Conservation (phyloP, 2,113 vertebrate genomes). For the Pholis gunnellus region DNA sequence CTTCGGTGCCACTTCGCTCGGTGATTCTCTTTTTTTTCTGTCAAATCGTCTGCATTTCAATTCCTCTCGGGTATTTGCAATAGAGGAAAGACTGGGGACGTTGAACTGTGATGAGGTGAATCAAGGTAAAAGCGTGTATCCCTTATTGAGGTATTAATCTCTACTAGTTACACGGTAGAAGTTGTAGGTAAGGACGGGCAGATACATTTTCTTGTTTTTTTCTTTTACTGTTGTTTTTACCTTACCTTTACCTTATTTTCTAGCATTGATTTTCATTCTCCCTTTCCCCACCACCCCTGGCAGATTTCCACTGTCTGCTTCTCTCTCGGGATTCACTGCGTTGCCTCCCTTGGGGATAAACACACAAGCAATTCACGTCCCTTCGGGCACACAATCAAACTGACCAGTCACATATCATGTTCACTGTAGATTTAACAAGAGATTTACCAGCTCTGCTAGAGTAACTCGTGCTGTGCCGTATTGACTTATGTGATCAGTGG, state of each 20-base stretch:
- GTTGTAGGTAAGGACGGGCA: background rate
- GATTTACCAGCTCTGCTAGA: conserved; percentile 24
- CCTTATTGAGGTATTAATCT: conserved; percentile 16
- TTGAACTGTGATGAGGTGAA: conserved; percentile 16
- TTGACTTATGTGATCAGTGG: conserved; percentile 5
- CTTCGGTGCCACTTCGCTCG: conserved; percentile 22
- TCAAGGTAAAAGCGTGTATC: conserved; percentile 15
- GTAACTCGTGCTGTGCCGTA: background rate
- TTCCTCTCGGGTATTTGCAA: conserved; percentile 26
- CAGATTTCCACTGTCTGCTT: conserved; percentile 5
- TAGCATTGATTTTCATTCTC: background rate
- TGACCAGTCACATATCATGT: conserved; percentile 48
- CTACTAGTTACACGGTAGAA: background rate
- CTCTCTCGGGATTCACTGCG: conserved; percentile 35
- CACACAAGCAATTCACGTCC: conserved; percentile 32
- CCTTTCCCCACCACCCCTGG: conserved; percentile 17
- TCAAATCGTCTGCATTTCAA: conserved; percentile 17
- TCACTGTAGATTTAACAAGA: conserved; percentile 36
- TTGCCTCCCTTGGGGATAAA: conserved; percentile 53
- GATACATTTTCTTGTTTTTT: background rate
- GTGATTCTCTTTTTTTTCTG: conserved; percentile 14
- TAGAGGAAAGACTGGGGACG: conserved; percentile 9
- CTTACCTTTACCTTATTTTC: background rate
- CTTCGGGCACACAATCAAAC: conserved; percentile 52
- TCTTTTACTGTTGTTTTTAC: background rate